Evolutionary conservation across 2,113 vertebrate species (phyloP).

Genomic region (Lepus americanus): DNA sequence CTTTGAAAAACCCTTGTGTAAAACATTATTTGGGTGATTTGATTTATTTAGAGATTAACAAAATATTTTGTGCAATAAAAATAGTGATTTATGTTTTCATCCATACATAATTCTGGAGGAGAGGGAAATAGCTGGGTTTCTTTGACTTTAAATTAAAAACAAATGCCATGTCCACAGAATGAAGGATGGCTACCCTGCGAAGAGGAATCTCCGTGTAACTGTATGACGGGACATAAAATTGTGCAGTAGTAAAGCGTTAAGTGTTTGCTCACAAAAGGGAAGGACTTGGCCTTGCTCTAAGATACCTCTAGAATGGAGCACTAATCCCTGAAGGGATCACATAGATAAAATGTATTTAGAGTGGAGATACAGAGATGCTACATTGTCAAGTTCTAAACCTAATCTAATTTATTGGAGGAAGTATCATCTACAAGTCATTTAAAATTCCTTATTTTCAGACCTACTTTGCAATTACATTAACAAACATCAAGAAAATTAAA

Average conservation of each 20-base stretch:
- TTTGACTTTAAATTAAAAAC: background rate
- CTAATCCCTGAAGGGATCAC: background rate
- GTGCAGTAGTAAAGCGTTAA: background rate
- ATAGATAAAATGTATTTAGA: background rate
- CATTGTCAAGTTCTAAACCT: background rate
- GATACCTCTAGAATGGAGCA: background rate
- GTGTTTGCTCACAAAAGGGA: background rate
- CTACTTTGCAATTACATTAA: background rate
- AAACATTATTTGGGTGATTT: conserved; percentile 16
- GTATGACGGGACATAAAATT: background rate
- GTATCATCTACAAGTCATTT: background rate
- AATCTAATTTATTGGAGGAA: background rate
- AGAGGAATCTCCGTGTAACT: background rate
- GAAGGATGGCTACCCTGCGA: background rate
- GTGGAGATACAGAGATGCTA: background rate
- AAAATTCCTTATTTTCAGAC: background rate
- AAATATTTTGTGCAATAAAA: background rate
- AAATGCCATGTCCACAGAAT: background rate
- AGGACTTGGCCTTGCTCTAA: background rate
- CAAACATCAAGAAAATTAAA: background rate
- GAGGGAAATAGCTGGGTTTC: background rate
- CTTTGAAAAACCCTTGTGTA: background rate
- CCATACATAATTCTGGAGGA: background rate
- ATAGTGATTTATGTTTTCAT: background rate
- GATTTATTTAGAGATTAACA: background rate